phyloP scores from a whole-genome alignment of 2,797 vertebrate species.

The Notoglanidium macrostoma region DNA sequence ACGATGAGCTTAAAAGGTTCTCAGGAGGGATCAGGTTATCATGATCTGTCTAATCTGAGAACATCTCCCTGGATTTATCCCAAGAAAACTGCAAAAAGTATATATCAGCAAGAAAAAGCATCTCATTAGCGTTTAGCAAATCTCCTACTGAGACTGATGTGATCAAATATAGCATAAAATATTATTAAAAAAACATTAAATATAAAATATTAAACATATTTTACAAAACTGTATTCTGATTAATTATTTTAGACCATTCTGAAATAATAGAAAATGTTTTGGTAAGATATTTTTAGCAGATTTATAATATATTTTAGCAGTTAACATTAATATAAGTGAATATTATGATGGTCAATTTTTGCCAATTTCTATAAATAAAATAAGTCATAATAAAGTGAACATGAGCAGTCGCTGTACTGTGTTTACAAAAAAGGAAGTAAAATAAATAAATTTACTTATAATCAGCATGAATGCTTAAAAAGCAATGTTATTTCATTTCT shows the following conservation, averaged over 20 bases:
- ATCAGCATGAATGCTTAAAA: neutral
- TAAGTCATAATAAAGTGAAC: neutral
- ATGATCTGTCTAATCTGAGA: neutral
- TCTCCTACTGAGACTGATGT: neutral
- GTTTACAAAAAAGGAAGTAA: neutral
- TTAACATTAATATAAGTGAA: neutral
- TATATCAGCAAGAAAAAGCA: neutral
- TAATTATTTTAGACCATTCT: too few species aligned
- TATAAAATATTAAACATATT: neutral
- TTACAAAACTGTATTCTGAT: too few species aligned
- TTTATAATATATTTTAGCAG: too few species aligned
- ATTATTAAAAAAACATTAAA: too few species aligned
- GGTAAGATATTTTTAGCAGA: too few species aligned
- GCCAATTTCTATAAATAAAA: neutral
- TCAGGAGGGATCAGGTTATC: neutral
- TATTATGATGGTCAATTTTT: too few species aligned
- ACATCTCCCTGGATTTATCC: neutral
- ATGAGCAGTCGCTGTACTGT: neutral
- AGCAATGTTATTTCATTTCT: neutral
- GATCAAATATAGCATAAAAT: neutral
- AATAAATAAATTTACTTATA: neutral
- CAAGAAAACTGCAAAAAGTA: neutral
- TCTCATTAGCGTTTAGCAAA: neutral
- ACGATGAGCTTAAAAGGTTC: neutral
- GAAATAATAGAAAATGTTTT: too few species aligned